Evolutionary conservation across 2,797 vertebrate genomes (phyloP), one percentile per base, ranked within the genome.

Genomic region (Adelosebastes latens): DNA sequence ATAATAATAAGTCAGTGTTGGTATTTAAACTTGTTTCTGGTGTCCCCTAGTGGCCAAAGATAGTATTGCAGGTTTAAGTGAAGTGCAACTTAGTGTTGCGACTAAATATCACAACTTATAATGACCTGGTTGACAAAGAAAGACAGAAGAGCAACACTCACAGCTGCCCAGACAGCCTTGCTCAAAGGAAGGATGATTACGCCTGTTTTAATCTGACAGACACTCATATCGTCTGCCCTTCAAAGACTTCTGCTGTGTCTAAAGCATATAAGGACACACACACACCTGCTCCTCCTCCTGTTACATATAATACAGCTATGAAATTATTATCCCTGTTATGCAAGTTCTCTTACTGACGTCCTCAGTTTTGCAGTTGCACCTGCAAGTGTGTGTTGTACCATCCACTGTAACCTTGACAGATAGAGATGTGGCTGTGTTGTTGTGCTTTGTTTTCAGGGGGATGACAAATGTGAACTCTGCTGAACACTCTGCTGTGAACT

Each of bases 181-280:
- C 56, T 82, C 66, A 81, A 58, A 58, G 73, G 72, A 79, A 74
- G 58, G 63, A 82, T 80, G 77, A 90, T 87, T 87, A 68, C 27
- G 58, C 75, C 67, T 90, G 87, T 90, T 90, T 90, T 90, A 86
- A 83, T 90, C 62, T 85, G 86, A 91, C 79, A 93, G 88, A 89
- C 56, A 49, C 14, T 82, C 59, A 76, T 83, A 87, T 91, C 79
- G 3, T 85, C 81, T 83, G 87, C 73, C 77, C 67, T 92, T 92
- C 84, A 91, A 80, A 85, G 69, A 81, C 16, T 70, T 87, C 77
- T 93, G 88, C 83, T 91, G 78, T 82, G 82, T 94, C 92, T 93
- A 83, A 80, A 77, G 25, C 69, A 77, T 6, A 27, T 31, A 10
- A 68, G 60, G 49, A 58, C 61, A 73, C 7, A 49, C 46, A 70